Evolutionary conservation across 2,113 vertebrate species (phyloP).

Genomic region (Tylochromis polylepis): DNA sequence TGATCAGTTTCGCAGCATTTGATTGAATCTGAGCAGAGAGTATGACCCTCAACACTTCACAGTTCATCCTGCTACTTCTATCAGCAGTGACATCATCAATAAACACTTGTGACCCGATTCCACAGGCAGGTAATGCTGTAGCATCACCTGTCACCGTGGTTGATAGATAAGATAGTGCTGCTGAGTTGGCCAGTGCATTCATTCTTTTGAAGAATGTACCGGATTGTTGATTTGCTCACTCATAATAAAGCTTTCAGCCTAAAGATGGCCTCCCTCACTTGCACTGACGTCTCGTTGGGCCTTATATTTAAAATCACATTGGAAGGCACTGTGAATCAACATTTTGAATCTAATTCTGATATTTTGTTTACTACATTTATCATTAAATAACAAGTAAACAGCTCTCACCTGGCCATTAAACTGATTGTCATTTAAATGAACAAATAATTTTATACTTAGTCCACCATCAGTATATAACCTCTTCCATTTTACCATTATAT

Average conservation of each 20-base stretch:
- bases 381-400: background rate
- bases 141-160: background rate
- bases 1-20: background rate
- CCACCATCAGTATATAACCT: background rate
- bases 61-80: background rate
- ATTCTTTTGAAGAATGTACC: background rate
- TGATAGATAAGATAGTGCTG: background rate
- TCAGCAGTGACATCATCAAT: background rate
- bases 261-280: background rate
- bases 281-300: background rate
- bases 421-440: background rate
- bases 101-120: background rate
- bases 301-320: background rate
- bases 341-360: background rate
- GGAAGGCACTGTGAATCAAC: background rate
- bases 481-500: background rate
- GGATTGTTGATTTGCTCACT: background rate
- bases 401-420: background rate
- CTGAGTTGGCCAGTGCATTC: background rate
- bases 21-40: background rate
- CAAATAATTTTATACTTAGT: background rate
- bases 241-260: background rate
- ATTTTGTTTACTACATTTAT: background rate
- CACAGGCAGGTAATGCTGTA: background rate
- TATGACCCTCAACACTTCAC: background rate